Base-by-base conservation (phyloP, 2,113 vertebrate genomes). In the Rostratula benghalensis region DNA sequence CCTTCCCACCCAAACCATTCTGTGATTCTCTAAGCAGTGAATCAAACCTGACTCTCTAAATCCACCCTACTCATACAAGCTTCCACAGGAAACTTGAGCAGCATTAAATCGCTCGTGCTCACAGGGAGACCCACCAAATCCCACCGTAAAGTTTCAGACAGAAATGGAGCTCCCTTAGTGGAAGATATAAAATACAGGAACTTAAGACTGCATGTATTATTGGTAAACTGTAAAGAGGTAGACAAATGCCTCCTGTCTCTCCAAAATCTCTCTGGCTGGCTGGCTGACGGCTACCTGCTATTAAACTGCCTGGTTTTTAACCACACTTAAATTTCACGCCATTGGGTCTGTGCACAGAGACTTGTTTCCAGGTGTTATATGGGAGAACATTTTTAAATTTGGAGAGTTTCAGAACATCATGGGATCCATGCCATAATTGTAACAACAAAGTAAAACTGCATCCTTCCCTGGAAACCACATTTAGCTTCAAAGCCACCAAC, bases 361-460 rank as follows among this genome's bases (percentile, higher is more conserved):
- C 45, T 87, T 63, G 22, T 61, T 81, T 57, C 83, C 81, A 65
- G 27, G 21, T 24, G 53, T 3, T 87, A 15, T 8, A 71, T 0
- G 33, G 9, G 24, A 83, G 24, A 83, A 87, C 6, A 57, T 35
- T 71, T 78, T 54, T 23, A 56, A 39, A 67, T 54, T 12, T 73
- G 24, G 21, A 82, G 43, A 68, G 71, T 53, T 82, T 79, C n/a
- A 90, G 39, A 83, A 65, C 7, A 6, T 35, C 50, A 7, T 11
- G 21, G 21, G 24, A 46, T 89, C 25, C 12, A 35, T 17, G 9
- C 24, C 74, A 19, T 7, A 56, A 46, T 7, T 83, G 15, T 37
- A 74, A 81, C 22, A 78, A 70, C 0, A 1, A 89, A 25, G 23
- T n/a, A 46, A 84, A 69, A 64, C 11, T 0, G 0, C 3, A 67